phyloP scores from a whole-genome alignment of 2,888 invertebrate genomes.

The Apoderus coryli region DNA sequence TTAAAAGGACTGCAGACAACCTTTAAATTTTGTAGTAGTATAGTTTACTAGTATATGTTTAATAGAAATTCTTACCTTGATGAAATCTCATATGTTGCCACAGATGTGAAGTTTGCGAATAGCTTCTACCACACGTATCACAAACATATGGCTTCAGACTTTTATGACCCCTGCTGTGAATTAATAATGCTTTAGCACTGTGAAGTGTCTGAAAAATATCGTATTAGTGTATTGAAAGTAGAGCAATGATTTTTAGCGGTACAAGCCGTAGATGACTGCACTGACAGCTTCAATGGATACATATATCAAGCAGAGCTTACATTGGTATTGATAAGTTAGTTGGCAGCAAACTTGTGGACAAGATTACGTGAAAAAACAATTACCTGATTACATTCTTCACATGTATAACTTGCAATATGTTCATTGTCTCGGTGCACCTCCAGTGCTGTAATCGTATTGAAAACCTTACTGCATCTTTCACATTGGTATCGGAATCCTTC shows the following conservation, averaged over 20 bases:
- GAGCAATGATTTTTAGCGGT: too few species aligned
- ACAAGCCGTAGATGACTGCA: too few species aligned
- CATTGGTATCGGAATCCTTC: slow-evolving; percentile 31
- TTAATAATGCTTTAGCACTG: slow-evolving; percentile 30
- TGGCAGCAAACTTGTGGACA: too few species aligned
- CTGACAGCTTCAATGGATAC: too few species aligned
- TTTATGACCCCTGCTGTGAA: slow-evolving; percentile 32
- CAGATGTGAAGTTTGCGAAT: slow-evolving; percentile 47
- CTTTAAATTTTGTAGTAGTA: too few species aligned
- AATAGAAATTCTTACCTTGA: slow-evolving; percentile 39
- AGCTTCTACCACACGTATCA: slow-evolving; percentile 46
- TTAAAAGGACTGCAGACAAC: too few species aligned
- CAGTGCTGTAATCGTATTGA: slow-evolving; percentile 25
- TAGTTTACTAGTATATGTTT: too few species aligned
- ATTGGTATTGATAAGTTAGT: too few species aligned
- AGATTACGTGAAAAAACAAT: too few species aligned
- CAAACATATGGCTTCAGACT: slow-evolving; percentile 39
- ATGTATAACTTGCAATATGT: slow-evolving; percentile 31
- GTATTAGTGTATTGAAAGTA: too few species aligned
- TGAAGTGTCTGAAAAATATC: slow-evolving; percentile 28
- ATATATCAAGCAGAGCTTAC: too few species aligned
- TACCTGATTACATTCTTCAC: slow-evolving; percentile 33
- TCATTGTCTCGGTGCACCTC: slow-evolving; percentile 29
- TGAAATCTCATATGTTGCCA: slow-evolving; percentile 53
- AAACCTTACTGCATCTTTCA: slow-evolving; percentile 29